Base-by-base conservation (phyloP, 2,888 invertebrate genomes). In the Phortica okadai region DNA sequence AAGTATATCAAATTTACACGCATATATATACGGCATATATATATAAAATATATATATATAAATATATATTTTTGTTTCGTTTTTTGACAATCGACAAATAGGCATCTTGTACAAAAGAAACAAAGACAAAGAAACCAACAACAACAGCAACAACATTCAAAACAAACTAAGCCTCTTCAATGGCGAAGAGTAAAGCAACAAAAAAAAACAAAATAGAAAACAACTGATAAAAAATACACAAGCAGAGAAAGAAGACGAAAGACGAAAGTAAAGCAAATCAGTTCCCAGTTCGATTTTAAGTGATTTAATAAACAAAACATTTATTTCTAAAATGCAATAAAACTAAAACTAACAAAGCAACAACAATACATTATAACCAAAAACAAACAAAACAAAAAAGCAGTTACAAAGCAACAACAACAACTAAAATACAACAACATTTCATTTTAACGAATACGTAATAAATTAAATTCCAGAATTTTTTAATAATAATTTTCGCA, bases 41-140 rank as follows among this genome's bases (percentile, higher is more conserved):
- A 33, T 45, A 59, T 59, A n/a, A 8, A 59, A 78, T 62, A 80
- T 64, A 80, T 70, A 72, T 77, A 81, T 78, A 79, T 62, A 62
- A 82, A 81, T 81, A 85, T 84, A 87, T 80, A 80, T 78, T 89
- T 88, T 89, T 89, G 87, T 88, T 90, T 89, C 86, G 89, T 90
- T 91, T 89, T 90, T 91, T 91, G 92, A 92, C 92, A 92, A 92
- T 92, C 92, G 92, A 92, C 92, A 90, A 91, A 91, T 91, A 91
- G 91, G 91, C 91, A 90, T 88, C 91, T 90, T 91, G 90, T 91
- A 90, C 89, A 90, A 91, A 86, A 89, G 45, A 78, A 78, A 64
- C 76, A 75, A 74, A 41, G 72, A 64, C 33, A 54, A 77, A 14
- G 78, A 75, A 82, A 75, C 76, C 77, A 78, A 78, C 44, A 73